Conservation (phyloP, 53 echinoderm and acorn worm species). For the Astropecten irregularis region DNA sequence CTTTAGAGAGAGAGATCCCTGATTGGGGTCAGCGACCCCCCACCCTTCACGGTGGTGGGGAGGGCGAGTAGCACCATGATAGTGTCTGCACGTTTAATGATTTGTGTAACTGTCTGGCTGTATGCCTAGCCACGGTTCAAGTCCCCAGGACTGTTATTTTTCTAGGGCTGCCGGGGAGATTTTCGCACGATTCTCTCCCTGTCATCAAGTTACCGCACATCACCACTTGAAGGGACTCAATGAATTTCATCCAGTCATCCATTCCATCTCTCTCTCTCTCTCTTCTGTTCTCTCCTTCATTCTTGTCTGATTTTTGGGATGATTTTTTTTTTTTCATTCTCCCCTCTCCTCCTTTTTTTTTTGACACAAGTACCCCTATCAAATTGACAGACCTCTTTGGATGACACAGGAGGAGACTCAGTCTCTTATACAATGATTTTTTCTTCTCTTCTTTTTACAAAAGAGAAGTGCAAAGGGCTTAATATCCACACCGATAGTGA, state of each 20-base stretch:
- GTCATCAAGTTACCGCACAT: conserved; percentile 47
- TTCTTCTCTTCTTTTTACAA: no score
- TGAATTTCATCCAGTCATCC: conserved; percentile 50
- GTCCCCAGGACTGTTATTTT: conserved; percentile 43
- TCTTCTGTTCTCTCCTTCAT: not conserved
- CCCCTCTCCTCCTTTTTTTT: not conserved
- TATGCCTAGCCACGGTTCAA: conserved; percentile 46
- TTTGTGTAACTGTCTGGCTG: conserved; percentile 27
- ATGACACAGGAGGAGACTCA: not conserved
- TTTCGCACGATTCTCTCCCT: conserved; percentile 5
- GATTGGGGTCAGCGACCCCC: conserved; percentile 45
- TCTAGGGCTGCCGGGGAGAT: conserved; percentile 33
- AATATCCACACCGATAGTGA: conserved; percentile 8
- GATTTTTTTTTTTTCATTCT: not conserved
- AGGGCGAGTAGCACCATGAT: conserved; percentile 12
- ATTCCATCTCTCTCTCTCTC: not conserved
- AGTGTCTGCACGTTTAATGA: conserved; percentile 43
- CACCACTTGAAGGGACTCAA: conserved; percentile 31
- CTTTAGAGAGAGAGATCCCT: conserved; percentile 36
- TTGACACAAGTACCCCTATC: conserved; percentile 23
- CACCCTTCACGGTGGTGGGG: not conserved
- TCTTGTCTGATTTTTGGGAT: conserved; percentile 5
- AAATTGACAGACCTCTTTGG: conserved; percentile 33
- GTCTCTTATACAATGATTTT: conserved; percentile 14
- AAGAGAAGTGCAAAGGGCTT: conserved; percentile 45